Base-by-base conservation (phyloP, 2,797 vertebrate species). In the Hephaestus fuliginosus region DNA sequence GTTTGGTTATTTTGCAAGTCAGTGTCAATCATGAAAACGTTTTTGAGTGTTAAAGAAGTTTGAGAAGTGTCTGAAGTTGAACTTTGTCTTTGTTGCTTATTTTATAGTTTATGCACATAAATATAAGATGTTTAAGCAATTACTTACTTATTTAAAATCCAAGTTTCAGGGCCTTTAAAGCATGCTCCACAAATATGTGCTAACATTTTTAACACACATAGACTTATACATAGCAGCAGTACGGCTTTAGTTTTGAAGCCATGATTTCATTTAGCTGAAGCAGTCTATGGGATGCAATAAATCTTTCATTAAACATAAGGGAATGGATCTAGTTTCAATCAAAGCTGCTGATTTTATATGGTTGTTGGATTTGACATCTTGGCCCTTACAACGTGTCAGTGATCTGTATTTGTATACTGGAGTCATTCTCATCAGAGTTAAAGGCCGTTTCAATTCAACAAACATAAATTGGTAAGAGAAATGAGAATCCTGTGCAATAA, bases 91-190 rank as follows among this genome's bases (percentile, higher is more conserved):
- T 46, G 25, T 17, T 56, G 11, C 5, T 48, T 9, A 39, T 30
- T 63, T 7, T 15, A 18, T 65, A 3, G 0, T 43, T 15, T 13
- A 14, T 13, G 13, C 5, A 41, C 39, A 41, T 5, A 12, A 25
- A 44, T 41, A 6, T 25, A 11, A 46, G 0, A 51, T 9, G 14
- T 39, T 53, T 36, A 14, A 36, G 18, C 10, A 7, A 55, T 25
- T 7, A 18, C 3, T 20, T 12, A 12, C 63, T 33, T 49, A 17
- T 9, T 57, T 46, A 4, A 30, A 28, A 7, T 0, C 0, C 4
- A 9, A 4, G 44, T 67, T 66, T 51, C 62, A 36, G 69, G 58
- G 58, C 17, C 33, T 65, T 66, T 52, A 52, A 57, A 43, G 25
- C 22, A 9, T 11, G 11, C 18, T 1, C 20, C 28, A 36, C 48